Evolutionary conservation across 2,888 invertebrate species (phyloP).

Genomic region (Theretra japonica): DNA sequence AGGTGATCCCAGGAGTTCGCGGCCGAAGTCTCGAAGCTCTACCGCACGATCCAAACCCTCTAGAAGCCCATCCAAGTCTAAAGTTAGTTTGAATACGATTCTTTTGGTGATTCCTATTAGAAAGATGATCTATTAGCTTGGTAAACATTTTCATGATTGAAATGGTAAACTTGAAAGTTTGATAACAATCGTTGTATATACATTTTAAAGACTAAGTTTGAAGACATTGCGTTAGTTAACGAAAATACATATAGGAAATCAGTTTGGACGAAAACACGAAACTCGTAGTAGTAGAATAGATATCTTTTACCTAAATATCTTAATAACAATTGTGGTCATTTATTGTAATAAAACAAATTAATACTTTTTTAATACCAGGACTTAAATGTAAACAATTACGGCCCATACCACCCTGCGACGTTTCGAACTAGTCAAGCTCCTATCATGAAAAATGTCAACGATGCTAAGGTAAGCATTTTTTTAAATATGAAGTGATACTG

Average conservation of each 20-base stretch:
- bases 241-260: too few relatives aligned
- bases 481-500: background rate
- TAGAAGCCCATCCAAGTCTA: slow-evolving; percentile 43
- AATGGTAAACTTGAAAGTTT: too few relatives aligned
- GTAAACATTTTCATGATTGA: background rate
- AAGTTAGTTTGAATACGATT: slow-evolving; percentile 37
- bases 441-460: slow-evolving; percentile 64
- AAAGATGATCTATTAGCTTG: background rate
- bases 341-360: too few relatives aligned
- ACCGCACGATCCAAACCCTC: slow-evolving; percentile 37
- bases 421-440: slow-evolving; percentile 66
- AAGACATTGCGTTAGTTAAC: too few relatives aligned
- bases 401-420: slow-evolving; percentile 42
- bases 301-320: background rate
- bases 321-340: too few relatives aligned
- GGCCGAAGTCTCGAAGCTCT: slow-evolving; percentile 45
- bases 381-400: slow-evolving; percentile 41
- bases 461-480: slow-evolving; percentile 63
- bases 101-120: background rate
- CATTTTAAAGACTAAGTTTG: too few relatives aligned
- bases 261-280: too few relatives aligned
- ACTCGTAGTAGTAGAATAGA: background rate
- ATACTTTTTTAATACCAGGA: too few relatives aligned
- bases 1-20: slow-evolving; percentile 60
- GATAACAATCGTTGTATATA: too few relatives aligned